Percentiles rank a stretch among this genome's conserved stretches.
phyloP scores from a whole-genome alignment of 2,888 invertebrate species.

The Loripinus fragilis region DNA sequence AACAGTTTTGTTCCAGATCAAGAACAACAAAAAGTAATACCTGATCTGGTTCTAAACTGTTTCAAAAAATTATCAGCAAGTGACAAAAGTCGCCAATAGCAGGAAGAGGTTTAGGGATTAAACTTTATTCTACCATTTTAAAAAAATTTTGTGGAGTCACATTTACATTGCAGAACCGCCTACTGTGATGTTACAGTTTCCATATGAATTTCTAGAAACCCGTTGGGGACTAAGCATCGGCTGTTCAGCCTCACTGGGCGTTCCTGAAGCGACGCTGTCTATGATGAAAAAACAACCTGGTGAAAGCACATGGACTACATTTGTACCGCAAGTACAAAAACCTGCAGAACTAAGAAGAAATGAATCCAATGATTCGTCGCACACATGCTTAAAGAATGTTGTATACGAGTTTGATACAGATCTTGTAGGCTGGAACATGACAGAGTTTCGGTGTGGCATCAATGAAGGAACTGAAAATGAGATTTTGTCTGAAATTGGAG shows the following conservation, averaged over 20 bases:
- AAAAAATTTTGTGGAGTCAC: too few species aligned
- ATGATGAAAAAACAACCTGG: neutral
- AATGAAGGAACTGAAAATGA: neutral
- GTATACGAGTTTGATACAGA: neutral
- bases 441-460: neutral
- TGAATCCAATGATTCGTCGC: neutral
- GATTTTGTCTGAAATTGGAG: neutral
- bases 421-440: slow-evolving; percentile 2
- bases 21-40: too few species aligned
- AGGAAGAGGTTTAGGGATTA: too few species aligned
- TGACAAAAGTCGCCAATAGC: too few species aligned
- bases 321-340: neutral
- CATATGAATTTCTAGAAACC: neutral
- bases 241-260: neutral
- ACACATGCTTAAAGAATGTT: neutral
- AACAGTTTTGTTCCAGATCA: too few species aligned
- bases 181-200: neutral
- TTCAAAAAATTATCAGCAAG: too few species aligned
- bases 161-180: neutral
- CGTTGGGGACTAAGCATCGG: neutral
- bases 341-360: neutral
- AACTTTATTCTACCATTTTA: too few species aligned
- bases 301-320: neutral
- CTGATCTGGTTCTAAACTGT: too few species aligned
- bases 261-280: neutral